Conservation (phyloP, 2,888 invertebrate genomes). For the Mycalesis mineus region DNA sequence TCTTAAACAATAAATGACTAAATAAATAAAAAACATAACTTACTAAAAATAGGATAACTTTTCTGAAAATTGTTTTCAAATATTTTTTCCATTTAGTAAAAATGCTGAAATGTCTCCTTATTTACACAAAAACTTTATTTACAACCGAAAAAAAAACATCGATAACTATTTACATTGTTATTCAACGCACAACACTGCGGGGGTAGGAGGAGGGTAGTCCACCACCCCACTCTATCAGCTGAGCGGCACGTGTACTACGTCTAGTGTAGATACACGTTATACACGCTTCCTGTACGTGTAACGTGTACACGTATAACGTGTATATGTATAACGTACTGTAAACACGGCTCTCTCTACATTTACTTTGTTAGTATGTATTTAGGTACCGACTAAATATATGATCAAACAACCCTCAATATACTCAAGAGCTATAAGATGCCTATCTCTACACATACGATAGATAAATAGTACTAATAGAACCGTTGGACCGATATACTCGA, state of each 20-base stretch:
- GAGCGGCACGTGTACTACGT: conserved; percentile 72
- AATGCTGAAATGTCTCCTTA: too few relatives aligned
- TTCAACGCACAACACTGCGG: conserved; percentile 11
- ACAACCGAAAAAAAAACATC: background rate
- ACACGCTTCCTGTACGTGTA: background rate
- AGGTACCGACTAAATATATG: background rate
- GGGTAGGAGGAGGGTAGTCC: conserved; percentile 45
- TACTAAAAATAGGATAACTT: too few relatives aligned
- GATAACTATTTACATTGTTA: background rate
- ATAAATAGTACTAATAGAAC: too few relatives aligned
- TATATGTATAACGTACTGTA: background rate
- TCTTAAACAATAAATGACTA: too few relatives aligned
- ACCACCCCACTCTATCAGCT: conserved; percentile 65
- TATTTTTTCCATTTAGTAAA: too few relatives aligned
- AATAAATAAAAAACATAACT: too few relatives aligned
- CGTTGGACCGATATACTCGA: too few relatives aligned
- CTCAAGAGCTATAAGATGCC: background rate
- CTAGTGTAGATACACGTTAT: conserved; percentile 48
- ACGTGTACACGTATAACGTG: too few relatives aligned
- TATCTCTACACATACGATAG: too few relatives aligned
- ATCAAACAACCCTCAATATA: background rate
- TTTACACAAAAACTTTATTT: too few relatives aligned
- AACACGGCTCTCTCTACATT: conserved; percentile 1
- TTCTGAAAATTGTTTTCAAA: too few relatives aligned
- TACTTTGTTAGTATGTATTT: background rate